Conservation (phyloP, 2,113 vertebrate species). For the Prolemur simus region DNA sequence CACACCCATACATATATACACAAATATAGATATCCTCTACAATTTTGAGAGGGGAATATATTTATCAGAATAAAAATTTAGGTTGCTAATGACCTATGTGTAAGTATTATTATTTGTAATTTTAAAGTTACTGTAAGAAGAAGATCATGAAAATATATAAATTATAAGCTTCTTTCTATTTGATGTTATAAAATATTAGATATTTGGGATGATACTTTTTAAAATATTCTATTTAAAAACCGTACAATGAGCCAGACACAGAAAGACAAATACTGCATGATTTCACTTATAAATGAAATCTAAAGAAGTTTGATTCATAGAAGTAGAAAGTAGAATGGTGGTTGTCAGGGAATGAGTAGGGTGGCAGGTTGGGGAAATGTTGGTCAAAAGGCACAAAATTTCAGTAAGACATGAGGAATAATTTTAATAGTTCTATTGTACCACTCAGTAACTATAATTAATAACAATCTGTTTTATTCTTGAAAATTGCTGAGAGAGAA, state of each 20-base stretch:
- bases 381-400: neutral
- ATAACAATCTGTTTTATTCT: neutral
- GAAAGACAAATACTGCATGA: neutral
- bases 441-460: neutral
- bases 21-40: neutral
- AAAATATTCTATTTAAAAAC: neutral
- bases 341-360: accelerated
- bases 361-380: accelerated
- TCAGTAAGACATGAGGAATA: neutral
- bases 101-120: neutral
- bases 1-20: neutral
- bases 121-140: neutral
- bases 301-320: neutral
- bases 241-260: neutral
- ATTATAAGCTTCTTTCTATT: neutral
- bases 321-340: neutral
- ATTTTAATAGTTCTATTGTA: neutral
- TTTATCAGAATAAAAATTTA: neutral
- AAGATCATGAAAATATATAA: neutral
- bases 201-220: neutral
- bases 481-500: neutral
- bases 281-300: too few species aligned
- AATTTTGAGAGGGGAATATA: neutral
- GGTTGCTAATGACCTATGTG: neutral
- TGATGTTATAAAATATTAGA: neutral